Conservation (phyloP, 2,113 vertebrate species). For the Nyctereutes procyonoides region DNA sequence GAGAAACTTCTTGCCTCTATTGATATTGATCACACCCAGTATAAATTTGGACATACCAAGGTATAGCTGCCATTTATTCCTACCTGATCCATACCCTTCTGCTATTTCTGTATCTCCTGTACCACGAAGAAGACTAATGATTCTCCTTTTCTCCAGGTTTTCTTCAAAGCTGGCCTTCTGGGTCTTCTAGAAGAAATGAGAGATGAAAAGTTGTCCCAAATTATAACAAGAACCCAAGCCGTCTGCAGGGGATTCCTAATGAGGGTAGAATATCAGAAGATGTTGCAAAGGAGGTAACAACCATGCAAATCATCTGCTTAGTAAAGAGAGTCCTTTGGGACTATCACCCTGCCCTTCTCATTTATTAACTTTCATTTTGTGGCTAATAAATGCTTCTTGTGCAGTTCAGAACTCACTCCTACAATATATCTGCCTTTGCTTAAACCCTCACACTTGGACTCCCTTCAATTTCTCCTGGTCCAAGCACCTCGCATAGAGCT, state of each 20-base stretch:
- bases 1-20: conserved; percentile 93
- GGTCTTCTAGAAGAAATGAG: conserved; percentile 95
- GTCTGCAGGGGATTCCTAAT: conserved; percentile 92
- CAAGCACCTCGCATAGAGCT: background rate
- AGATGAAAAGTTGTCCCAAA: conserved; percentile 93
- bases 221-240: conserved; percentile 97
- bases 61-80: conserved; percentile 78
- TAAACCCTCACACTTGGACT: background rate
- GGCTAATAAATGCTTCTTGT: background rate
- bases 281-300: conserved; percentile 93
- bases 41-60: conserved; percentile 95
- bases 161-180: conserved; percentile 96
- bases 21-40: conserved; percentile 91
- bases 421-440: background rate
- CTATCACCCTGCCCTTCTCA: background rate
- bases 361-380: background rate
- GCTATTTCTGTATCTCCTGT: background rate
- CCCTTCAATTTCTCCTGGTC: background rate
- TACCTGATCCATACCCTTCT: background rate
- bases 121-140: conserved; percentile 4
- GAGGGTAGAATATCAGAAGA: conserved; percentile 92
- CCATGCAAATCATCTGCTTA: background rate
- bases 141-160: conserved; percentile 87
- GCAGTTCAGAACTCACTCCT: background rate
- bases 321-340: background rate